Evolutionary conservation across 2,797 vertebrate genomes (phyloP).

Genomic region (Parauchenoglanis punctatus): DNA sequence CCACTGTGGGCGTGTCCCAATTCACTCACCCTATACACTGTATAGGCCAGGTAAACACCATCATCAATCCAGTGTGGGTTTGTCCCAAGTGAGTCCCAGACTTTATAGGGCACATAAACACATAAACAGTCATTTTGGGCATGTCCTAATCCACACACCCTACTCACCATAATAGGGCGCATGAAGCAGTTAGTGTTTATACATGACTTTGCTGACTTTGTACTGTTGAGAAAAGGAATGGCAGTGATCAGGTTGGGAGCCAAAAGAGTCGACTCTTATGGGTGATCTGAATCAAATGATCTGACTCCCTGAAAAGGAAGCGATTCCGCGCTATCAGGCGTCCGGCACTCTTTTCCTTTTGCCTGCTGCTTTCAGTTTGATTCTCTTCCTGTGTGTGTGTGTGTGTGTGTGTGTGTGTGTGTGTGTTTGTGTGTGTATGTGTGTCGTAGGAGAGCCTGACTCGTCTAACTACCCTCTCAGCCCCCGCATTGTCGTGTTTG

Average conservation of each 20-base stretch:
- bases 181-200: no score
- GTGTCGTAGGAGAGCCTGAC: conserved; percentile 74
- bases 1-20: background rate
- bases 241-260: background rate
- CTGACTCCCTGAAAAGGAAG: conserved; percentile 1
- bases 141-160: background rate
- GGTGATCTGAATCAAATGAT: background rate
- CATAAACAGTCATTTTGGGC: no score
- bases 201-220: background rate
- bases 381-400: conserved; percentile 56
- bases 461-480: conserved; percentile 78
- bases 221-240: background rate
- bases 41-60: background rate
- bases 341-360: conserved; percentile 29
- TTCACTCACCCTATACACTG: background rate
- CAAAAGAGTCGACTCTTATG: background rate
- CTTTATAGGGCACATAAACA: background rate
- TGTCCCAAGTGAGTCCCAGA: background rate
- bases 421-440: conserved; percentile 71
- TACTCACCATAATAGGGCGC: background rate
- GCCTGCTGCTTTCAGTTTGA: conserved; percentile 46
- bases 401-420: conserved; percentile 62
- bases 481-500: conserved; percentile 83
- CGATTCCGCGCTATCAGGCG: conserved; percentile 12
- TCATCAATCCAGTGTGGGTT: background rate